Conservation (phyloP, 2,888 invertebrate species). For the Drosophila gaucha region DNA sequence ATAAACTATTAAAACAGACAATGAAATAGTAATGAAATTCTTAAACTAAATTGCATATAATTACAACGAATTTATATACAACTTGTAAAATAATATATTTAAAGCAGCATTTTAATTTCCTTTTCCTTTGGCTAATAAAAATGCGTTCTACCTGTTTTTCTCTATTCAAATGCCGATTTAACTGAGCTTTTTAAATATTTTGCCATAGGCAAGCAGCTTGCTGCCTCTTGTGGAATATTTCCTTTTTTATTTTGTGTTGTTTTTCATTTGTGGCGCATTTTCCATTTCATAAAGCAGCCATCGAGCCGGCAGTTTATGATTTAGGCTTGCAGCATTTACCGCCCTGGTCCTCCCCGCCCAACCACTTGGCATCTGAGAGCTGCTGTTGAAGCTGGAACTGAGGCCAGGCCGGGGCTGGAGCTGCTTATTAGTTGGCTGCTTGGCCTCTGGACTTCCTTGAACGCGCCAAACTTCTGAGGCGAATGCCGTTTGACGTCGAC, state of each 20-base stretch:
- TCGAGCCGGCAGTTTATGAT: slow-evolving; percentile 75
- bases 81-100: neutral
- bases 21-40: neutral
- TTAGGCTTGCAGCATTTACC: slow-evolving; percentile 64
- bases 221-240: slow-evolving; percentile 1
- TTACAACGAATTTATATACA: neutral
- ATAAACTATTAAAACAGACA: neutral
- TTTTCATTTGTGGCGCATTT: slow-evolving; percentile 75
- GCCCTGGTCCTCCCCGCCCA: neutral
- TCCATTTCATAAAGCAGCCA: slow-evolving; percentile 79
- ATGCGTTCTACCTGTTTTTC: slow-evolving; percentile 17
- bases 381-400: neutral
- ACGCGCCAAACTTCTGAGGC: slow-evolving; percentile 67
- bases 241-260: slow-evolving; percentile 32
- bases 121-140: slow-evolving; percentile 11
- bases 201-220: slow-evolving; percentile 33
- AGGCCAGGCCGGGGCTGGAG: slow-evolving; percentile 32
- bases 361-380: slow-evolving; percentile 22
- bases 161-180: slow-evolving; percentile 66
- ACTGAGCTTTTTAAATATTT: slow-evolving; percentile 28
- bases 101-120: slow-evolving; percentile 11
- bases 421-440: slow-evolving; percentile 69
- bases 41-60: neutral
- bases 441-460: slow-evolving; percentile 70
- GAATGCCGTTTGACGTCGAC: slow-evolving; percentile 69